Conservation (phyloP, 1,140 invertebrate genomes). For the Calliphora vicina region DNA sequence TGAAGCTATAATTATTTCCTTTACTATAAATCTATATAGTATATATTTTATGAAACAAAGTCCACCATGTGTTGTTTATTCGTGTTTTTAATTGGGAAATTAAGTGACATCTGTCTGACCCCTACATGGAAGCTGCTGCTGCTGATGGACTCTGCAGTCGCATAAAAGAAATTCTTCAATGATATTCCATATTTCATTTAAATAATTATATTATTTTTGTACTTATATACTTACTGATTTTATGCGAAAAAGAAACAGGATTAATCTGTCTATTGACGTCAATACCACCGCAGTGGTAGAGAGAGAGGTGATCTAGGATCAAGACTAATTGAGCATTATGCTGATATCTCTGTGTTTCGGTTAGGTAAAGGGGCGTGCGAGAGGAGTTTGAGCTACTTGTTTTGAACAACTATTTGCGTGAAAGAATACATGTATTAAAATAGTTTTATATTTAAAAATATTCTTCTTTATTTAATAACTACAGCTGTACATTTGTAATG, state of each 20-base stretch:
- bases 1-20: neutral
- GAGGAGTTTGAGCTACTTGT: neutral
- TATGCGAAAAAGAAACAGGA: neutral
- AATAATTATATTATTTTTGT: too few relatives aligned
- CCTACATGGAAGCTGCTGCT: neutral
- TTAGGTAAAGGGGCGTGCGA: neutral
- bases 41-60: neutral
- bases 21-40: neutral
- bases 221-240: too few relatives aligned
- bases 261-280: neutral
- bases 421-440: too few relatives aligned
- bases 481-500: too few relatives aligned
- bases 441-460: too few relatives aligned
- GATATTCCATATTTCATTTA: neutral
- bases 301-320: neutral
- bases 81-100: neutral
- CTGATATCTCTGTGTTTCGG: neutral
- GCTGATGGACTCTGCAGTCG: too few relatives aligned
- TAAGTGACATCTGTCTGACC: neutral
- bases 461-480: too few relatives aligned
- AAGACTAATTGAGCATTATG: neutral
- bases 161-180: neutral
- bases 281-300: neutral
- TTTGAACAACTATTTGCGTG: too few relatives aligned
- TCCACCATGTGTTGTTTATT: neutral